Conservation (phyloP, 2,888 invertebrate species). For the Acholoe squamosa region DNA sequence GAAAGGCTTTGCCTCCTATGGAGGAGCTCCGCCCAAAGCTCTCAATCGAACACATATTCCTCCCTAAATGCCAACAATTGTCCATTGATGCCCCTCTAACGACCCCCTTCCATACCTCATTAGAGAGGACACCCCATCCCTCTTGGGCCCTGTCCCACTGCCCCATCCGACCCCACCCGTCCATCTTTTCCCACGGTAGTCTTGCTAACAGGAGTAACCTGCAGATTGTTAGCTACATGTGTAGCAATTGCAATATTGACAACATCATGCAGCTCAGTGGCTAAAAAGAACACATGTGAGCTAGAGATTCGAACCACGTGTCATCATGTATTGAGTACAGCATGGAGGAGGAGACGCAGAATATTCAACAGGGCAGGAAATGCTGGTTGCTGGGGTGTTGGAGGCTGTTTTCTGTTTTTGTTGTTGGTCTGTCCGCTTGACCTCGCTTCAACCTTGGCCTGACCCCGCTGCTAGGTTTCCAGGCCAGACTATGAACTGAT, state of each 20-base stretch:
- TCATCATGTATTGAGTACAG: no score
- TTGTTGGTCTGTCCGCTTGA: slow-evolving; percentile 6
- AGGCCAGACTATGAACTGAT: slow-evolving; percentile 4
- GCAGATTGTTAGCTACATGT: no score
- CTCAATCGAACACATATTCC: not conserved
- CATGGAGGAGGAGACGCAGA: no score
- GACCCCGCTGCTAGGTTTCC: not conserved
- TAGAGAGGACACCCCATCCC: not conserved
- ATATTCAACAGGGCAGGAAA: no score
- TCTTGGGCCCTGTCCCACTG: not conserved
- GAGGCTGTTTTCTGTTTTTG: slow-evolving; percentile 4
- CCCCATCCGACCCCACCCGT: no score
- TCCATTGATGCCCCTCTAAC: not conserved
- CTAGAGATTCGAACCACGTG: no score
- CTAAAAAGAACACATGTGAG: no score
- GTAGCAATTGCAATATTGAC: no score
- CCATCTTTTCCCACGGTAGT: no score
- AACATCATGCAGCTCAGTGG: no score
- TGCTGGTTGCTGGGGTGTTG: not conserved
- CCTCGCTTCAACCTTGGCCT: slow-evolving; percentile 20
- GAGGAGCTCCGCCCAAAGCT: not conserved
- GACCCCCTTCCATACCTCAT: not conserved
- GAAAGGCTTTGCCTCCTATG: not conserved
- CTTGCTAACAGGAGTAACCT: no score
- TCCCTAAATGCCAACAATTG: not conserved